Evolutionary conservation across 1,140 invertebrate genomes (phyloP), one percentile per base, ranked within the genome.

Genomic region (Eupristina koningsbergeri): DNA sequence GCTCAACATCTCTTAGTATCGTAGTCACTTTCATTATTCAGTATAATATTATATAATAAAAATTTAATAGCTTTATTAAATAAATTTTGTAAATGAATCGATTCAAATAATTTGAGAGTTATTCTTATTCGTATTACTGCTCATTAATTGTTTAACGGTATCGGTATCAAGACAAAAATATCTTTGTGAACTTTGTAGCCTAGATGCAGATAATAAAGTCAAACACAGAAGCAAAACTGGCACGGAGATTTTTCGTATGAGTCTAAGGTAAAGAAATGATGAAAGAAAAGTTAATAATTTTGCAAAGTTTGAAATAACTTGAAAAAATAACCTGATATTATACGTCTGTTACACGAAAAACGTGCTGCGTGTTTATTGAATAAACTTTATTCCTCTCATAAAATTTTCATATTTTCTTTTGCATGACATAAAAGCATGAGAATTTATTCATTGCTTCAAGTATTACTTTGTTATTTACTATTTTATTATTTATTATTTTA

Each of bases 241-340:
- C 88, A 92, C 90, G 86, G 91, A 93, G 88, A 90, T 92, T 89
- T 93, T 93, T 89, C 89, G 89, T 91, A 93, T 93, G 92, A 91
- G 90, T 88, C 89, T 93, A 89, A 93, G 92, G 91, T 93, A 92
- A 92, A 87, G 85, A 8, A 80, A 47, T 87, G 84, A 31, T 64
- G 41, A 78, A 81, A 82, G 31, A 58, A 82, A 82, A 74, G 41
- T 71, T 81, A 63, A 71, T 71, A 71, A 58, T 69, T 84, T 75
- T 76, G 8, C 11, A 41, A 85, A 77, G 61, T 81, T 81, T 81
- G 84, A 50, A 81, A 39, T 79, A 74, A 80, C 47, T 74, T 29
- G 34, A 77, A 79, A 64, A 64, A 36, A 71, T 84, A 84, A 84
- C 75, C 67, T 79, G 9, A 82, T 34, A 67, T 17, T n/a, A 73